Percentiles rank a stretch among this genome's conserved stretches.
phyloP scores from a whole-genome alignment of 2,888 invertebrate species.

The Nebria salina region DNA sequence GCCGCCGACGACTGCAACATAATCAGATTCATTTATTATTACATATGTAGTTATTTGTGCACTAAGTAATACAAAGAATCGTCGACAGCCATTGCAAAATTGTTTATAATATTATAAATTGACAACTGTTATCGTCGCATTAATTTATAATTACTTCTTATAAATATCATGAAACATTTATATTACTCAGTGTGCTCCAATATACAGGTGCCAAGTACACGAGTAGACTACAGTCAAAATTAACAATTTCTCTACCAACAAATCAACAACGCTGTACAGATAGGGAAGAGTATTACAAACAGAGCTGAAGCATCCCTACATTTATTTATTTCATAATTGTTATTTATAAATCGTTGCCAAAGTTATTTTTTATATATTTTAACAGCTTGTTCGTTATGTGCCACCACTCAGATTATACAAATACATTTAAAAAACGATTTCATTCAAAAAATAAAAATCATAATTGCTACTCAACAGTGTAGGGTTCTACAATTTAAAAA shows the following conservation, averaged over 20 bases:
- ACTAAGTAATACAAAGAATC: not conserved
- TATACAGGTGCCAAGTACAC: conserved; percentile 45
- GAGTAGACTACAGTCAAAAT: conserved; percentile 36
- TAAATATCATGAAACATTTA: conserved; percentile 45
- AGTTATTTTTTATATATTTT: conserved; percentile 16
- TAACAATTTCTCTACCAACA: conserved; percentile 37
- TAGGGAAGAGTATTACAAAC: conserved; percentile 41
- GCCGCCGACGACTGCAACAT: not conserved
- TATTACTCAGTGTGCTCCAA: conserved; percentile 42
- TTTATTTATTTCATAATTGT: conserved; percentile 28
- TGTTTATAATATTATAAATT: conserved; percentile 39
- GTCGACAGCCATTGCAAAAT: conserved; percentile 27
- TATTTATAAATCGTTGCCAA: conserved; percentile 46
- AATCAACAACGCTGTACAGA: conserved; percentile 46
- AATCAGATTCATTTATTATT: not conserved
- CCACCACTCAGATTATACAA: not conserved
- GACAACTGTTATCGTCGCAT: conserved; percentile 35
- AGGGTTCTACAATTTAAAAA: no score
- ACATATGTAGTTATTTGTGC: conserved; percentile 4
- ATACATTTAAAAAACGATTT: not conserved
- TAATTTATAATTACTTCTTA: conserved; percentile 30
- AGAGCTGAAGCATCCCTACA: conserved; percentile 44
- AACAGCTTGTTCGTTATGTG: not conserved
- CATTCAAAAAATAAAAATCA: not conserved
- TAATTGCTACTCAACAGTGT: no score